Evolutionary conservation across 2,888 invertebrate genomes (phyloP).

Genomic region (Netelia inedita): DNA sequence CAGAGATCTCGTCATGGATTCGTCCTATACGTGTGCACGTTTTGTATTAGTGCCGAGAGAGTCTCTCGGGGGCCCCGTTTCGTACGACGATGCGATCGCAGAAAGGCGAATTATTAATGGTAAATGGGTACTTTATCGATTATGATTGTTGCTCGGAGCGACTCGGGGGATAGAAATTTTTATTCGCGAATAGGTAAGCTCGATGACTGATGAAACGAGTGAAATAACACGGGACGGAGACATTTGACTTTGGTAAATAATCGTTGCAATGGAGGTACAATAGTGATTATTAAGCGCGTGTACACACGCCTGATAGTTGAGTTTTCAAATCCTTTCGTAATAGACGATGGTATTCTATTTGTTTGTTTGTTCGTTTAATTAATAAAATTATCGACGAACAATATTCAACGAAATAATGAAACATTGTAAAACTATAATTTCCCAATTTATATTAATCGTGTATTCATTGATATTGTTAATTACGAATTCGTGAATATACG

Average conservation of each 20-base stretch:
- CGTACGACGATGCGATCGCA: conserved; percentile 71
- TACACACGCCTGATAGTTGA: background rate
- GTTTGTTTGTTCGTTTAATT: too few relatives aligned
- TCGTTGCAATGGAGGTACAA: background rate
- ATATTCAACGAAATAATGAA: too few relatives aligned
- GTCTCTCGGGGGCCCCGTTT: background rate
- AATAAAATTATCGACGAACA: too few relatives aligned
- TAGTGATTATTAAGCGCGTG: background rate
- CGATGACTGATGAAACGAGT: conserved; percentile 29
- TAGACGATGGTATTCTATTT: too few relatives aligned
- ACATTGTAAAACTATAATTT: too few relatives aligned
- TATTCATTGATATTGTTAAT: too few relatives aligned
- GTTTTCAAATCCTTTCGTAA: too few relatives aligned
- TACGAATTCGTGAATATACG: too few relatives aligned
- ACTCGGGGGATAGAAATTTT: background rate
- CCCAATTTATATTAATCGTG: too few relatives aligned
- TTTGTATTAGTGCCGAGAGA: background rate
- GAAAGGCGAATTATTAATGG: conserved; percentile 76
- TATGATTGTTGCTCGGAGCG: conserved; percentile 72
- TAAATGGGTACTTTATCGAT: conserved; percentile 71
- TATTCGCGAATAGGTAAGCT: background rate
- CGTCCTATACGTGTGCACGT: background rate
- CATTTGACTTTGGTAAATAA: background rate
- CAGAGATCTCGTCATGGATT: conserved; percentile 6
- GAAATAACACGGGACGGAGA: background rate